Evolutionary conservation across 2,797 vertebrate genomes (phyloP), one percentile per base, ranked within the genome.

Genomic region (Hapalemur alaotrensis): DNA sequence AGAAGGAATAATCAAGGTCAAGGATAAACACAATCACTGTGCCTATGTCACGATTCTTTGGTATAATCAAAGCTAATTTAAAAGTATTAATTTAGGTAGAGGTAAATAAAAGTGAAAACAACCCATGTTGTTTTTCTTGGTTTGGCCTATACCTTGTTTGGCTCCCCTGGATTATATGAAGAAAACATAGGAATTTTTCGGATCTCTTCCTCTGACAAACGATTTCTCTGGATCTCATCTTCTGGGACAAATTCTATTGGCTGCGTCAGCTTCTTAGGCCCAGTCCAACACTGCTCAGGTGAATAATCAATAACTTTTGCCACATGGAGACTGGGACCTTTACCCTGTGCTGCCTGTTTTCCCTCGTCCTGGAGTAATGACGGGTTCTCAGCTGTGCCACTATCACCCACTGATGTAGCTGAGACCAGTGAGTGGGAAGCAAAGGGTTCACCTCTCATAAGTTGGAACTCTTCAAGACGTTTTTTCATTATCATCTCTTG

Each of bases 131-230:
- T 92, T 96, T 95, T 93, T 92, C 93, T 96, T 94, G 65, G 30
- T 30, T 79, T 97, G 76, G 92, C 91, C 87, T 98, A 59, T 96
- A 99, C 99, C 99, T 99, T 99, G 93, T 98, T 99, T 28, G 99
- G 99, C 80, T 99, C 98, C 93, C 99, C 99, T 7, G 99, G 98
- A 92, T 98, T 98, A 98, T 99, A 99, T 98, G 99, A 99, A 10
- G 98, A 98, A 98, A 99, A 99, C 96, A 99, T 98, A 48, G 99
- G 98, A 88, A 99, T 99, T 85, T 94, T 98, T 84, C 98, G 98
- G 96, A 99, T 99, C 43, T 98, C 99, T 9, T 99, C 99, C 73
- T 99, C 99, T 4, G 99, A 98, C 83, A 99, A 99, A 15, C 99
- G 98, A 96, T 99, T 99, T 94, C 95, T 98, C 96, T 89, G 96